phyloP scores from a whole-genome alignment of 2,888 invertebrate genomes.

The Pseudococcus viburni region DNA sequence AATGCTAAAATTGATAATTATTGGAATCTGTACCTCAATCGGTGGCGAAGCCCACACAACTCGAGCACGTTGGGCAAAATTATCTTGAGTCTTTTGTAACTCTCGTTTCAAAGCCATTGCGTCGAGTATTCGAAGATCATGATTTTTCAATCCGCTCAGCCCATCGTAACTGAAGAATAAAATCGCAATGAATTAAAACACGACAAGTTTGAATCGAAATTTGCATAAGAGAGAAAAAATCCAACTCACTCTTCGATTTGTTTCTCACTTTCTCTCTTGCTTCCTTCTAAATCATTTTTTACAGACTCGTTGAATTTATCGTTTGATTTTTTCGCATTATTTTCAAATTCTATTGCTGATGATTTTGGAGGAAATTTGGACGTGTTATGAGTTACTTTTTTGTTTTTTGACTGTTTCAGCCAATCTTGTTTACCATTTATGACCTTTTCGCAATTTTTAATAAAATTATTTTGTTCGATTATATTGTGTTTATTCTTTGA shows the following conservation, averaged over 20 bases:
- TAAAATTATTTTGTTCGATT: constrained; percentile 26
- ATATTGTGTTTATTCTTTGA: neutral
- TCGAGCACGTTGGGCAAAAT: constrained; percentile 74
- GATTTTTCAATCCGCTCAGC: constrained; percentile 65
- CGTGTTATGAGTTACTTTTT: neutral
- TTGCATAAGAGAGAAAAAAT: neutral
- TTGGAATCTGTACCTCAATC: neutral
- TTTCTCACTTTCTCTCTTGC: constrained; percentile 6
- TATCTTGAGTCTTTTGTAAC: constrained; percentile 72
- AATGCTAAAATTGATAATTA: neutral
- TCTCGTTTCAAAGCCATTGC: constrained; percentile 74
- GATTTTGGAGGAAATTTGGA: neutral
- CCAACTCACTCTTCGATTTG: constrained; percentile 6
- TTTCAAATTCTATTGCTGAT: neutral
- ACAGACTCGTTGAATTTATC: constrained; percentile 45
- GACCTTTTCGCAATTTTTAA: constrained; percentile 60
- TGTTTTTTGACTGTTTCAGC: constrained; percentile 7
- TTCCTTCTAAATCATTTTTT: neutral
- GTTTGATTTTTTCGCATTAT: constrained; percentile 31
- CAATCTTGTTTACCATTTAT: constrained; percentile 2
- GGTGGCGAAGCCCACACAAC: constrained; percentile 72
- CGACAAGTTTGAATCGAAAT: too few species aligned
- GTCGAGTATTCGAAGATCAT: constrained; percentile 74
- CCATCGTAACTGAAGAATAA: neutral
- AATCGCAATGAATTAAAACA: neutral